phyloP scores from a whole-genome alignment of 1,140 invertebrate species.

The Megathymus violae region DNA sequence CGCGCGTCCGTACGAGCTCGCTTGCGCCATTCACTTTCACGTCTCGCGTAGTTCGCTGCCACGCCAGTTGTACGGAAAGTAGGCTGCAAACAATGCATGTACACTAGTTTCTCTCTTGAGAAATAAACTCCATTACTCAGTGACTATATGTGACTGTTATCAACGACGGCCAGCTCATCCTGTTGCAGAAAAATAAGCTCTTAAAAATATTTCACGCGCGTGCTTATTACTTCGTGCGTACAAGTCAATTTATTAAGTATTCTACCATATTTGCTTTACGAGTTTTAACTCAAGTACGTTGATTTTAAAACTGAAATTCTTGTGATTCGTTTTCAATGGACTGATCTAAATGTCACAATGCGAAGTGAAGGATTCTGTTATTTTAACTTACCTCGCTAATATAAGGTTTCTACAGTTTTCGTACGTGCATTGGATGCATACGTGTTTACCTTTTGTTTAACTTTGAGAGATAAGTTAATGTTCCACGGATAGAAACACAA shows the following conservation, averaged over 20 bases:
- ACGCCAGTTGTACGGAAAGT: slow-evolving; percentile 67
- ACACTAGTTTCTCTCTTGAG: slow-evolving; percentile 74
- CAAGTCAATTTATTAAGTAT: not conserved
- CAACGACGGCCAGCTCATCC: slow-evolving; percentile 34
- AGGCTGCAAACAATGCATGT: slow-evolving; percentile 74
- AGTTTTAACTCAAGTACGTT: slow-evolving; percentile 8
- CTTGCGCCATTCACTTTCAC: slow-evolving; percentile 80
- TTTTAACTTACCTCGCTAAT: not conserved
- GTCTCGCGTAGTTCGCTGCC: slow-evolving; percentile 52
- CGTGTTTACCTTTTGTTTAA: not conserved
- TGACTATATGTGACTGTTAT: slow-evolving; percentile 48
- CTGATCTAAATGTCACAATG: too few relatives aligned
- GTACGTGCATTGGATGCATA: slow-evolving; percentile 21
- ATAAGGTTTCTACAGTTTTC: slow-evolving; percentile 13
- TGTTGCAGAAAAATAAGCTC: slow-evolving; percentile 21
- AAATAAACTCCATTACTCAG: slow-evolving; percentile 55
- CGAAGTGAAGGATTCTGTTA: too few relatives aligned
- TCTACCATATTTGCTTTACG: not conserved
- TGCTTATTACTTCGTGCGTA: slow-evolving; percentile 16
- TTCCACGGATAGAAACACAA: not conserved
- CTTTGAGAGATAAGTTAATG: slow-evolving; percentile 10
- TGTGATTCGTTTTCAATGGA: too few relatives aligned
- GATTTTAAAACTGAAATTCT: not conserved
- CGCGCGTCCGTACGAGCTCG: slow-evolving; percentile 52
- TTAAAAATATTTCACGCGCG: slow-evolving; percentile 6